Percentiles rank a stretch among this genome's conserved stretches.
Evolutionary conservation across 2,888 invertebrate genomes (phyloP).

Genomic region (Hypomecis punctinalis): DNA sequence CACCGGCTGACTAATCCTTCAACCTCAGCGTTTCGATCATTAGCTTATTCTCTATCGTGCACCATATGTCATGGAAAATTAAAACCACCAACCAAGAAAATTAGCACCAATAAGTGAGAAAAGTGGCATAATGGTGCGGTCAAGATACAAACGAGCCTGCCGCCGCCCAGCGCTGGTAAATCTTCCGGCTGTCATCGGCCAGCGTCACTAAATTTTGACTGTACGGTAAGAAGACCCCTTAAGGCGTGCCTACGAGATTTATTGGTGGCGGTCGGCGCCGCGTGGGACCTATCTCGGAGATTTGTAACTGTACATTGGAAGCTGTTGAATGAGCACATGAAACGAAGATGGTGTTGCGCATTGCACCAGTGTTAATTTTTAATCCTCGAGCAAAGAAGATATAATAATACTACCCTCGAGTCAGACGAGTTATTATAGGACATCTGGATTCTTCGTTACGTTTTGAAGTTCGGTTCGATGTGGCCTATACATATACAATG

Average conservation of each 20-base stretch:
- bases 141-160: slow-evolving; percentile 32
- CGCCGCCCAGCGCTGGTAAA: slow-evolving; percentile 38
- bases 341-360: background rate
- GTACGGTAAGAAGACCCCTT: slow-evolving; percentile 53
- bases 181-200: slow-evolving; percentile 47
- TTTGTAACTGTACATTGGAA: slow-evolving; percentile 59
- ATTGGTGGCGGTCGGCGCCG: slow-evolving; percentile 51
- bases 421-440: too few species aligned
- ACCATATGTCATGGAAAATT: slow-evolving; percentile 23
- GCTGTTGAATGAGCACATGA: background rate
- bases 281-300: slow-evolving; percentile 58
- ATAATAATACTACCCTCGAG: too few species aligned
- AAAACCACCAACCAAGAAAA: too few species aligned
- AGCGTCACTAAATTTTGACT: slow-evolving; percentile 53
- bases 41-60: too few species aligned
- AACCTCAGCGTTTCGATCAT: too few species aligned
- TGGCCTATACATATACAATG: too few species aligned
- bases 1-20: too few species aligned
- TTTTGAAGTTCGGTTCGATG: too few species aligned
- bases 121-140: slow-evolving; percentile 26
- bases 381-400: too few species aligned
- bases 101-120: slow-evolving; percentile 27
- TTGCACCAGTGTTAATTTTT: too few species aligned
- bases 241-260: slow-evolving; percentile 62
- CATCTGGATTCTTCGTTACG: too few species aligned